These are phyloP conservation scores for Bombus polaris DNA, from an alignment of 1,140 invertebrate genomes.

Conservation along the genomic window DNA sequence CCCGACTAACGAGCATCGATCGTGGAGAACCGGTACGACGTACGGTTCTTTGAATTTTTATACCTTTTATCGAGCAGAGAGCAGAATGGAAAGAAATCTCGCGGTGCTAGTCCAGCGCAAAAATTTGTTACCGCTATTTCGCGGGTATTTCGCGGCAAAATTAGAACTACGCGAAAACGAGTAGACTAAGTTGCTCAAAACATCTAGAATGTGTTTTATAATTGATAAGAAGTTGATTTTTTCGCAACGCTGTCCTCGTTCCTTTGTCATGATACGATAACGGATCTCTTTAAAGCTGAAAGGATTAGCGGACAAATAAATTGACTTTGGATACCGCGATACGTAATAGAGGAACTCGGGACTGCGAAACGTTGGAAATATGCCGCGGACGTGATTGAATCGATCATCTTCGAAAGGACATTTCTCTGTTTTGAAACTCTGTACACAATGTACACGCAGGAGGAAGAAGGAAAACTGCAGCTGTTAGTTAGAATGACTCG, in stretches of 20 bases:
- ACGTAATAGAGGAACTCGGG: not conserved
- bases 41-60: conserved; percentile 37
- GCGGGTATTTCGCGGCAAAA: not conserved
- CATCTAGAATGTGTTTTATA: not conserved
- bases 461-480: not conserved
- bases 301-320: not conserved
- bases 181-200: not conserved
- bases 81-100: not conserved
- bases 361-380: not conserved
- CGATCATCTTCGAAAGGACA: conserved; percentile 39
- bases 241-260: not conserved
- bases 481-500: not conserved
- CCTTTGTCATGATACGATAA: not conserved
- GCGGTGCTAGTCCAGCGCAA: not conserved
- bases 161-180: not conserved
- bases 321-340: not conserved
- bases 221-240: conserved; percentile 8
- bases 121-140: not conserved
- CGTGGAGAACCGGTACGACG: conserved; percentile 27
- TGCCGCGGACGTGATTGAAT: conserved; percentile 2
- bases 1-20: conserved; percentile 34
- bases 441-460: not conserved
- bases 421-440: conserved; percentile 35
- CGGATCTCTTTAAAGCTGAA: not conserved
- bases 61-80: not conserved